Conservation (phyloP, 2,888 invertebrate genomes). For the Coelopa pilipes region DNA sequence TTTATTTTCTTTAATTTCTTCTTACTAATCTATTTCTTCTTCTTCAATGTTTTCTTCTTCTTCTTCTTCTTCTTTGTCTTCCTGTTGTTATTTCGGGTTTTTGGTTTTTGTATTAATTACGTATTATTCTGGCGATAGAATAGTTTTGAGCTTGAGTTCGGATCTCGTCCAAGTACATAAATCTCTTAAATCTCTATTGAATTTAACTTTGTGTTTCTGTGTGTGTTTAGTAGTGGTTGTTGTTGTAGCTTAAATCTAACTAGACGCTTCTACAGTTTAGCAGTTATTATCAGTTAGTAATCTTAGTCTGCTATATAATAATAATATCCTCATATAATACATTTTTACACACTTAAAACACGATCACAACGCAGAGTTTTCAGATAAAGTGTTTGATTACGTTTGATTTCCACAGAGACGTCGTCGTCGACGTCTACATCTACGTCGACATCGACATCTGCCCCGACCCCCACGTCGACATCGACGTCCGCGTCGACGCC, state of each 20-base stretch:
- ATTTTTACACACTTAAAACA: slow-evolving; percentile 60
- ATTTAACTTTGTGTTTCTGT: neutral
- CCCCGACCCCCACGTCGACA: neutral
- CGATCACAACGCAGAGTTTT: slow-evolving; percentile 66
- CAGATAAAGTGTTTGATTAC: slow-evolving; percentile 54
- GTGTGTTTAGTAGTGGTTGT: slow-evolving; percentile 1
- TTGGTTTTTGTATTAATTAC: slow-evolving; percentile 1
- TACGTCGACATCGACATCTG: neutral
- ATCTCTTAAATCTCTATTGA: too few species aligned
- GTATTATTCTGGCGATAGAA: neutral
- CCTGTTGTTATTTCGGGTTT: neutral
- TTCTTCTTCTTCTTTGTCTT: neutral
- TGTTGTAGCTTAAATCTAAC: slow-evolving; percentile 16
- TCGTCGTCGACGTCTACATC: neutral
- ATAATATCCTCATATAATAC: slow-evolving; percentile 38
- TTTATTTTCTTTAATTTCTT: neutral
- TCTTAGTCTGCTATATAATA: slow-evolving; percentile 23
- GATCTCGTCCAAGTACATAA: too few species aligned
- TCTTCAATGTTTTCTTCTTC: neutral
- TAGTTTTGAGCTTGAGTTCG: too few species aligned
- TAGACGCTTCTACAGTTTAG: neutral
- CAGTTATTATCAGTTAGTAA: neutral
- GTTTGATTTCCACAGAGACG: slow-evolving; percentile 23
- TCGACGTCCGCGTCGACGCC: neutral
- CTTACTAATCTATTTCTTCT: neutral